Base-by-base conservation (phyloP, 2,113 vertebrate genomes). In the Amphilophus citrinellus region DNA sequence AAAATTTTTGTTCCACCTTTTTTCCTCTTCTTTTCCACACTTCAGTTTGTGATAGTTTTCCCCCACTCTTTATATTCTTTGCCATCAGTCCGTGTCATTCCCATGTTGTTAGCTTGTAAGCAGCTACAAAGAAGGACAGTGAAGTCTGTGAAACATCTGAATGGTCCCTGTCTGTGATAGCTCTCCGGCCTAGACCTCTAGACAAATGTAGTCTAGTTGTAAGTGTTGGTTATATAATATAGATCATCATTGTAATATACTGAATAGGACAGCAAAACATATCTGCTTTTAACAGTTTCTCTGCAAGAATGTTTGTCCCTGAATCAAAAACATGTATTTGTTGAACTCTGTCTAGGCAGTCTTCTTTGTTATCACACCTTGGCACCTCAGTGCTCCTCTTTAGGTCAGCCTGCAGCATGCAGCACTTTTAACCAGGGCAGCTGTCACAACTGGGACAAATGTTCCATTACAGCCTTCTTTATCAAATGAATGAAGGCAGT, bases 361-460 rank as follows among this genome's bases (percentile, higher is more conserved):
- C 68, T 30, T 84, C 35, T 90, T 84, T 90, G 63, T 89, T 84
- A 84, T 88, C 63, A n/a, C 76, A 84, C 85, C 89, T 81, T 86
- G 82, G 83, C 85, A 88, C 83, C 82, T 32, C 24, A 27, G 3
- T 13, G 10, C 82, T 80, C 30, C 77, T 88, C 84, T 84, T 87
- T 83, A 84, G 88, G 89, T 86, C 71, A 83, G 73, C 77, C 89
- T 75, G 79, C 20, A 27, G 85, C 80, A 77, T 68, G 77, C 84
- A 56, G 71, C 14, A 30, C 61, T 80, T 82, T 93, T 94, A 90
- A 90, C 85, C 90, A 87, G 90, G 89, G 83, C 90, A 91, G 89
- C 91, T 92, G 83, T 88, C 90, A 85, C 5, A 44, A 84, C 63
- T 79, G 75, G 59, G 71, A 91, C 78, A 59, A 93, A 91, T 90